phyloP scores from a whole-genome alignment of 2,113 vertebrate genomes.

The Spheniscus mendiculus region DNA sequence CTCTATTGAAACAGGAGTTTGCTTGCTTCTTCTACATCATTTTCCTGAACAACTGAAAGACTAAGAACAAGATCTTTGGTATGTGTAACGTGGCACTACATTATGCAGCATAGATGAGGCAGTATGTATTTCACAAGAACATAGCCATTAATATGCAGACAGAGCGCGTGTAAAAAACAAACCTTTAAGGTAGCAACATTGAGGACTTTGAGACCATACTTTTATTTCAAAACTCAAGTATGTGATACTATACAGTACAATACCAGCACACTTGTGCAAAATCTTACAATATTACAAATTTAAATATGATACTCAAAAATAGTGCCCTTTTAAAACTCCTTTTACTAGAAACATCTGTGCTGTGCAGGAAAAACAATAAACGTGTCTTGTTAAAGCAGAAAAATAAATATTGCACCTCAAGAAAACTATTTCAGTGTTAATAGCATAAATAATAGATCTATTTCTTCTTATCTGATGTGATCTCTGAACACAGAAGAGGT shows the following conservation, averaged over 20 bases:
- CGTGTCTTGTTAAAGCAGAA: conserved; percentile 62
- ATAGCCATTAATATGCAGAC: background rate
- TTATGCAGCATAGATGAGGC: background rate
- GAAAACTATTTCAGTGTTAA: conserved; percentile 50
- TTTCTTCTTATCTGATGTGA: conserved; percentile 21
- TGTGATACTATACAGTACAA: conserved; percentile 83
- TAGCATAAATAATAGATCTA: conserved; percentile 35
- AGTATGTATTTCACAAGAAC: background rate
- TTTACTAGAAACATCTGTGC: conserved; percentile 73
- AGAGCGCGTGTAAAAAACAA: background rate
- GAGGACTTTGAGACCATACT: conserved; percentile 68
- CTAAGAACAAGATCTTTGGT: background rate
- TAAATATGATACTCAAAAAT: conserved; percentile 75
- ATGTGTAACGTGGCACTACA: background rate
- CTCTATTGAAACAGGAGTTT: background rate
- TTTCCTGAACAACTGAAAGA: conserved; percentile 18
- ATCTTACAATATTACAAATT: conserved; percentile 75
- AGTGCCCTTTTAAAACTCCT: conserved; percentile 69
- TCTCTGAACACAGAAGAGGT: conserved; percentile 6
- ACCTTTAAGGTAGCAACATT: background rate
- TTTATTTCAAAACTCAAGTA: conserved; percentile 91
- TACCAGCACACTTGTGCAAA: conserved; percentile 79
- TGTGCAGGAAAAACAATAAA: conserved; percentile 67
- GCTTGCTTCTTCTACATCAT: background rate
- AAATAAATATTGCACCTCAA: conserved; percentile 83